Conservation (phyloP, 1,140 invertebrate genomes). For the silkworm (Bombyx mori) region DNA sequence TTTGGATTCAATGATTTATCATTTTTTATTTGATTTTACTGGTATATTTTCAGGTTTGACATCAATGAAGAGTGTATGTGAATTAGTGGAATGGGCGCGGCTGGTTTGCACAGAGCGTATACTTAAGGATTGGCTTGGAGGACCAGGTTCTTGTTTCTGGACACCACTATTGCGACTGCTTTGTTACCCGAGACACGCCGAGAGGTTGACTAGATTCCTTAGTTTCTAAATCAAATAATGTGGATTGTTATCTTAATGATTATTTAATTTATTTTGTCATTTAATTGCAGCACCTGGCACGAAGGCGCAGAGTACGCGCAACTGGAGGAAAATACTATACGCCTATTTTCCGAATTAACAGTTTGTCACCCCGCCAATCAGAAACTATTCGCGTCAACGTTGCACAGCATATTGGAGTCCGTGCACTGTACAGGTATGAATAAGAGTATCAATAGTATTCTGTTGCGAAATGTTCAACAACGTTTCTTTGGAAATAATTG, state of each 20-base stretch:
- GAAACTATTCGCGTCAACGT: constrained; percentile 82
- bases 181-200: constrained; percentile 71
- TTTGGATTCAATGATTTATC: neutral
- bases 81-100: constrained; percentile 85
- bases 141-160: constrained; percentile 85
- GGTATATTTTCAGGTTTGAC: constrained; percentile 21
- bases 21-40: neutral
- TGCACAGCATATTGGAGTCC: constrained; percentile 77
- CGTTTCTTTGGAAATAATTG: neutral
- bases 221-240: neutral
- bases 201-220: neutral
- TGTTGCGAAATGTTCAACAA: neutral
- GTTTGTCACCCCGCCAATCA: constrained; percentile 90
- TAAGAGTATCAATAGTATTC: neutral
- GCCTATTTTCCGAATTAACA: constrained; percentile 83
- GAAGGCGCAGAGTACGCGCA: constrained; percentile 73
- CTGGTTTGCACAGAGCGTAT: constrained; percentile 83
- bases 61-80: constrained; percentile 66
- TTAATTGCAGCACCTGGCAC: constrained; percentile 61
- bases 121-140: constrained; percentile 90
- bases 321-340: constrained; percentile 82
- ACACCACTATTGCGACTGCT: constrained; percentile 82
- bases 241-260: too few species aligned
- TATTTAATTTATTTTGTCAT: too few species aligned
- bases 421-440: constrained; percentile 51